Evolutionary conservation across 2,797 vertebrate genomes (phyloP), one percentile per base, ranked within the genome.

Genomic region (Peromyscus melanophrys): DNA sequence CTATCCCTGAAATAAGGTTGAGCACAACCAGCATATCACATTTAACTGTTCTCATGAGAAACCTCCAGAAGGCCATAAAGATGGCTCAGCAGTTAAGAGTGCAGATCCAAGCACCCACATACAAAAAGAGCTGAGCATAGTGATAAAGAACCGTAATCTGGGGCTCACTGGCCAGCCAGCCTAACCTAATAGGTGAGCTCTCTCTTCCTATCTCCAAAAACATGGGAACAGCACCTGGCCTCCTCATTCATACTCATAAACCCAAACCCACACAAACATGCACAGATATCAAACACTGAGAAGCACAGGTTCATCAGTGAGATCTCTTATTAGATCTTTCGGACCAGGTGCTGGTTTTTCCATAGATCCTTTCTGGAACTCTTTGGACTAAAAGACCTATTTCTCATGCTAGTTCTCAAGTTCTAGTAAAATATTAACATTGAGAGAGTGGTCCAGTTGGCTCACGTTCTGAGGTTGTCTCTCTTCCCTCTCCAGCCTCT

Each of bases 381-480:
- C 90, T 73, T 90, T 95, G 63, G 88, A 97, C 96, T 49, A 31
- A 31, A 92, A 2, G 12, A 31, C 2, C 1, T 59, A 97, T 96
- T 83, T 97, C 2, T 5, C 43, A 91, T 95, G 95, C 4, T 34
- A 37, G 65, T 76, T 97, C 97, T 96, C 95, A 95, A 95, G 97
- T 37, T 59, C 43, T 9, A 6, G 73, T 84, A 86, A 97, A 81
- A 90, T 84, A 87, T 89, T 95, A 82, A 31, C 8, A 61, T 95
- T 94, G 29, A 95, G 78, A 83, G 90, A 94, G 27, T 63, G 71
- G 23, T 80, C 76, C 77, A 34, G 37, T 88, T 95, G 92, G 77
- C 96, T 97, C 49, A 17, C 61, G 77, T 95, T 92, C 65, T 10
- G 49, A 67, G 65, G n/a, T 84, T 43, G 31, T 86, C 86, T 92